Percentiles rank a stretch among this genome's conserved stretches.
These are phyloP conservation scores for Lateolabrax maculatus DNA, from an alignment of 2,797 vertebrate genomes.

Conservation along the genomic window DNA sequence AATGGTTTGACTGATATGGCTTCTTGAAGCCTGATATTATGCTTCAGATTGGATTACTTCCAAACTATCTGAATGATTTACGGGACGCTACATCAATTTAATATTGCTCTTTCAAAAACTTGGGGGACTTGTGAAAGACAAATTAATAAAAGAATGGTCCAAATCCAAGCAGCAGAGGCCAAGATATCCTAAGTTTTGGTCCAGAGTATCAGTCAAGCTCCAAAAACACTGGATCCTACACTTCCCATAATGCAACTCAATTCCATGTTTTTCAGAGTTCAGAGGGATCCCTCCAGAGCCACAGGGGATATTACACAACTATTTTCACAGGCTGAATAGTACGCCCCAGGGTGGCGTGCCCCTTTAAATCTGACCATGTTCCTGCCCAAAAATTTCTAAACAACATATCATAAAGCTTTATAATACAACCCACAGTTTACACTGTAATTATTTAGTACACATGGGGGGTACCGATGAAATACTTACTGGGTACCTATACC, in stretches of 20 bases:
- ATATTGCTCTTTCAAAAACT: background rate
- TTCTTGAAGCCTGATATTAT: background rate
- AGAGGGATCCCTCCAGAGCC: too few species aligned
- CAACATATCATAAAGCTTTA: background rate
- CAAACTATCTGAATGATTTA: background rate
- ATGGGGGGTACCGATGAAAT: background rate
- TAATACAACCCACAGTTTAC: background rate
- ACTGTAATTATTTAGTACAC: background rate
- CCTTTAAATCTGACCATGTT: background rate
- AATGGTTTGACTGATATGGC: background rate
- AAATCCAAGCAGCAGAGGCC: background rate
- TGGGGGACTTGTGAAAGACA: background rate
- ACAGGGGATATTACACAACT: too few species aligned
- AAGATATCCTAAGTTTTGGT: background rate
- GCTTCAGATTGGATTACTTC: background rate
- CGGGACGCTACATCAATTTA: too few species aligned
- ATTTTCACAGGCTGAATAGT: too few species aligned
- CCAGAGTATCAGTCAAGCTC: background rate
- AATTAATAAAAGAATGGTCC: background rate
- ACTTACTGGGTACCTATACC: too few species aligned
- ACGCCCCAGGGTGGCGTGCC: background rate
- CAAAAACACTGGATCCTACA: background rate
- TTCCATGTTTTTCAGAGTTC: background rate
- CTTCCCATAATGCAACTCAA: background rate
- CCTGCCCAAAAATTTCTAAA: background rate